A percentile compares a stretch with the other conserved stretches of the same genome.
phyloP scores from a whole-genome alignment of 2,888 invertebrate genomes.

The Parnassius smintheus region DNA sequence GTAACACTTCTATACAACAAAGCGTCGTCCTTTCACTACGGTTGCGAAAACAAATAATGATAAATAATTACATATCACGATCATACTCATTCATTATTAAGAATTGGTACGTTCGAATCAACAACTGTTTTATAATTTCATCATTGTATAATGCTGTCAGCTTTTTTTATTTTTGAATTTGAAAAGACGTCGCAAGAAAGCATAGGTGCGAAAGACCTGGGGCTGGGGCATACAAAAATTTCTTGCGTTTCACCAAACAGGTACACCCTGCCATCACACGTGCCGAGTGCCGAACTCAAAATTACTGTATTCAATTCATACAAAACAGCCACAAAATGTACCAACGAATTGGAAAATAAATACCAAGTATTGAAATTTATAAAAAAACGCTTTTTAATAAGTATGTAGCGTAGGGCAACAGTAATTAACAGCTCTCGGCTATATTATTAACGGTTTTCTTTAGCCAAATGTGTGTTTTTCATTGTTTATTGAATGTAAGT shows the following conservation, averaged over 20 bases:
- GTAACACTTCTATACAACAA: slow-evolving; percentile 43
- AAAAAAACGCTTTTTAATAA: slow-evolving; percentile 49
- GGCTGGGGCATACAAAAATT: slow-evolving; percentile 50
- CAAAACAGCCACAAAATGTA: slow-evolving; percentile 54
- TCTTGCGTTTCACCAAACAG: slow-evolving; percentile 54
- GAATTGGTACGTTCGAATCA: slow-evolving; percentile 57
- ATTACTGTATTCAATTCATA: slow-evolving; percentile 59
- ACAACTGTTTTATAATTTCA: slow-evolving; percentile 58
- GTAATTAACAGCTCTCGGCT: slow-evolving; percentile 60
- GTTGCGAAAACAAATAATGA: slow-evolving; percentile 63
- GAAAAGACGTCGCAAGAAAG: slow-evolving; percentile 40
- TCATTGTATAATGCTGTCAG: slow-evolving; percentile 43
- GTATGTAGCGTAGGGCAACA: slow-evolving; percentile 45
- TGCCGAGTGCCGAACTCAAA: slow-evolving; percentile 58
- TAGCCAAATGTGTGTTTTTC: slow-evolving; percentile 47
- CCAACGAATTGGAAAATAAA: slow-evolving; percentile 41
- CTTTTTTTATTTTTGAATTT: slow-evolving; percentile 35
- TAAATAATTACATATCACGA: slow-evolving; percentile 54
- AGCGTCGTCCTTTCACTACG: slow-evolving; percentile 32
- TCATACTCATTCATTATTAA: slow-evolving; percentile 56
- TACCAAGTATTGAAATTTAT: slow-evolving; percentile 51
- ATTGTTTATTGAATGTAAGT: slow-evolving; percentile 37
- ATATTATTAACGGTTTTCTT: slow-evolving; percentile 58
- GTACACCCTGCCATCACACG: slow-evolving; percentile 50
- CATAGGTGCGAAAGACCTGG: slow-evolving; percentile 33